phyloP scores from a whole-genome alignment of 2,888 invertebrate species.

The Acronicta psi region DNA sequence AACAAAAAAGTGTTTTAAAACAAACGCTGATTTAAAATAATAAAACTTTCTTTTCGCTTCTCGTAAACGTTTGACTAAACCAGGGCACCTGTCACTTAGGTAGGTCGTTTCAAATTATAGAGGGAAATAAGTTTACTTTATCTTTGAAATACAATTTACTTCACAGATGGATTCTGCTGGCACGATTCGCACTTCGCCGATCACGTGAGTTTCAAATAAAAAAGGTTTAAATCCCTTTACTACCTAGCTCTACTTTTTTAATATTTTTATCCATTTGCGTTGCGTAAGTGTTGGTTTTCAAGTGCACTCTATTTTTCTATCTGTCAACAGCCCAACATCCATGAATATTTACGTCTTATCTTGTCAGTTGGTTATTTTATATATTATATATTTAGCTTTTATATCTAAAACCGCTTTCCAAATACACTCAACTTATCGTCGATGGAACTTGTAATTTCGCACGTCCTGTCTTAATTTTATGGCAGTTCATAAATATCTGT shows the following conservation, averaged over 20 bases:
- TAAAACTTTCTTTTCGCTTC: conserved; percentile 9
- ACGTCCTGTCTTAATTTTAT: conserved; percentile 9
- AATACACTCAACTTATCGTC: conserved; percentile 25
- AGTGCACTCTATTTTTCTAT: conserved; percentile 27
- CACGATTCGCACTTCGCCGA: conserved; percentile 23
- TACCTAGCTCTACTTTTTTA: conserved; percentile 1
- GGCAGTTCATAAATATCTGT: conserved; percentile 16
- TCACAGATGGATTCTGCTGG: conserved; percentile 24
- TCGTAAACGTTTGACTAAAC: conserved; percentile 29
- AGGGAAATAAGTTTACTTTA: conserved; percentile 21
- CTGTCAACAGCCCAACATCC: conserved; percentile 10
- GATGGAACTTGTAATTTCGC: conserved; percentile 6
- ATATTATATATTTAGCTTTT: conserved; percentile 13
- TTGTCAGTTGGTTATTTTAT: conserved; percentile 17
- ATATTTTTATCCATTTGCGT: conserved; percentile 13
- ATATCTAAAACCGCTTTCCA: conserved; percentile 29
- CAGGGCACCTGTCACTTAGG: conserved; percentile 41
- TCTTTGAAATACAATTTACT: conserved; percentile 43
- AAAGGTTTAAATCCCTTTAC: conserved; percentile 10
- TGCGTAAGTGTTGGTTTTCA: conserved; percentile 16
- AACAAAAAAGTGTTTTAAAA: conserved; percentile 19
- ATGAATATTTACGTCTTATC: conserved; percentile 20
- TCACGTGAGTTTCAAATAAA: conserved; percentile 6
- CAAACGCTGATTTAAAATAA: conserved; percentile 12
- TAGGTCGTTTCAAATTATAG: conserved; percentile 28